Percentiles rank a stretch among this genome's conserved stretches.
phyloP scores from a whole-genome alignment of 2,113 vertebrate species.

The Nycticebus coucang region DNA sequence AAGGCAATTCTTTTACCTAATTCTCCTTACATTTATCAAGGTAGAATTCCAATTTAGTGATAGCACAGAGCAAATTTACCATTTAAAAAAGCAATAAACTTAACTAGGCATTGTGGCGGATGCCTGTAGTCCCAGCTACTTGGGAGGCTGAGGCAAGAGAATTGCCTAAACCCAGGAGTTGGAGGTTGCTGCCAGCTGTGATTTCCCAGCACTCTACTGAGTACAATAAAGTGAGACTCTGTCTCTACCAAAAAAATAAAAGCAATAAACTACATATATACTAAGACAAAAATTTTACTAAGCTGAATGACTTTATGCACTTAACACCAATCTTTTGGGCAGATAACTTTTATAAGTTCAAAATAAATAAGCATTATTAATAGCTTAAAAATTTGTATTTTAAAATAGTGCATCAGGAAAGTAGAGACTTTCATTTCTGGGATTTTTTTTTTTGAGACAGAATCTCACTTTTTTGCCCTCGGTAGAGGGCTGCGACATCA shows the following conservation, averaged over 20 bases:
- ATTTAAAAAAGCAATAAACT: background rate
- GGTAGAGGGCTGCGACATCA: no score
- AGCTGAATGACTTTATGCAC: background rate
- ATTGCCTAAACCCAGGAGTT: no score
- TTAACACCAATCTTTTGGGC: background rate
- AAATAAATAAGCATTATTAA: conserved; percentile 24
- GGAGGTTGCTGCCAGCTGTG: no score
- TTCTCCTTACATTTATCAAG: background rate
- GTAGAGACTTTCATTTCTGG: background rate
- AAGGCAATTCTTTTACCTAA: background rate
- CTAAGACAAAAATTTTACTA: background rate
- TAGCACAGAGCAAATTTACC: background rate
- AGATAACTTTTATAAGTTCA: background rate
- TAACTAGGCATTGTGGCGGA: no score
- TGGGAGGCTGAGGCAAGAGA: no score
- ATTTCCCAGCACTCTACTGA: no score
- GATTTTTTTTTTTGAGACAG: no score
- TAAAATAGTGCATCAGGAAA: background rate
- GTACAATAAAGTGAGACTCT: no score
- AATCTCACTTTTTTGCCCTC: no score
- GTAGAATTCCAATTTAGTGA: conserved; percentile 27
- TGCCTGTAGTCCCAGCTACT: no score
- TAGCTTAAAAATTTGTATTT: background rate
- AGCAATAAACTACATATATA: background rate
- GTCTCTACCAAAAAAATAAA: background rate